A percentile compares a stretch with the other conserved stretches of the same genome.
Conservation (phyloP, 2,797 vertebrate genomes). For the Octomys mimax region DNA sequence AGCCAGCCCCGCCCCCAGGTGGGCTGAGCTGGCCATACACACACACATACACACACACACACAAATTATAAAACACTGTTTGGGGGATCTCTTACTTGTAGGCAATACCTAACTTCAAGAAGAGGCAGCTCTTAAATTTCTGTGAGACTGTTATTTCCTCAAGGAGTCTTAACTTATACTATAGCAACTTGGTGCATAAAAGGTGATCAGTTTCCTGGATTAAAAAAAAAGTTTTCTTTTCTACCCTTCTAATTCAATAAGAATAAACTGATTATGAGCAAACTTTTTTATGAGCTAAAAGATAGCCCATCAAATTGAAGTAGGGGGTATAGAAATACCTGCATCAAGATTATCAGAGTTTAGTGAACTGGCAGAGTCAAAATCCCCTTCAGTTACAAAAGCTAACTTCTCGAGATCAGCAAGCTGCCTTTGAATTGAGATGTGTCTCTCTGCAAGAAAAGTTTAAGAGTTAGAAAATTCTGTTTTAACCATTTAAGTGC, state of each 20-base stretch:
- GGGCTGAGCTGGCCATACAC: too few relatives aligned
- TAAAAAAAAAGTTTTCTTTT: neutral
- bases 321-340: constrained; percentile 68
- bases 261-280: constrained; percentile 28
- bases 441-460: constrained; percentile 93
- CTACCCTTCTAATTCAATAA: neutral
- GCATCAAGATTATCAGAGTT: constrained; percentile 76
- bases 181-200: neutral
- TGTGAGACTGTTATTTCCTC: neutral
- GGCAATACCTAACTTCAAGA: constrained; percentile 2
- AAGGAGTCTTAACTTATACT: neutral
- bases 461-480: constrained; percentile 65
- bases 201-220: constrained; percentile 8
- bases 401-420: constrained; percentile 95
- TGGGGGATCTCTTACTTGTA: neutral
- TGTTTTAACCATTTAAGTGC: constrained; percentile 11
- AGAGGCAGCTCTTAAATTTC: neutral
- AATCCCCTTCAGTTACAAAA: constrained; percentile 91
- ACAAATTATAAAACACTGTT: neutral
- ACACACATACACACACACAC: too few relatives aligned
- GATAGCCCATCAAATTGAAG: neutral
- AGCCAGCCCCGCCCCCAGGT: too few relatives aligned
- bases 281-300: constrained; percentile 17
- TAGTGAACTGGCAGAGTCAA: constrained; percentile 67
- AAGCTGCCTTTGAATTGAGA: constrained; percentile 95